These are phyloP conservation scores for Phodopus roborovskii DNA, from an alignment of 2,113 vertebrate species.

Conservation along the genomic window DNA sequence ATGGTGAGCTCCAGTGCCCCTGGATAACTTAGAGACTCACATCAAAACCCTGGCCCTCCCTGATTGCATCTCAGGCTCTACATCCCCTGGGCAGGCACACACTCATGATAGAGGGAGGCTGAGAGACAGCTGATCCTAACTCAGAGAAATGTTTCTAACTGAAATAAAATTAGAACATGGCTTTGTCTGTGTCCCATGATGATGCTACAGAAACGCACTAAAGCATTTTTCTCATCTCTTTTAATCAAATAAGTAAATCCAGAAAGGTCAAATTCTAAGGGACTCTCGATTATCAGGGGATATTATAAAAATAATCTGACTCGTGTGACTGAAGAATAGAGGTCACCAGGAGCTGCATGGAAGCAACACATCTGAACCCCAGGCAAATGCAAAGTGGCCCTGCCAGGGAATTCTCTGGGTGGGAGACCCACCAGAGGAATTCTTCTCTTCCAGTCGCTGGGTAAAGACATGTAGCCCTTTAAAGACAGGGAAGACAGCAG, in stretches of 20 bases:
- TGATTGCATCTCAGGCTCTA: neutral
- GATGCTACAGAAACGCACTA: slow-evolving; percentile 40
- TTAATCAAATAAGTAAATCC: slow-evolving; percentile 42
- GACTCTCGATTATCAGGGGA: neutral
- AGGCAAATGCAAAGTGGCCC: neutral
- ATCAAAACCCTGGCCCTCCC: neutral
- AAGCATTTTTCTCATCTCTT: slow-evolving; percentile 40
- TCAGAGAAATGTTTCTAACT: neutral
- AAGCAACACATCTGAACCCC: neutral
- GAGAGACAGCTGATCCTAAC: slow-evolving; percentile 20
- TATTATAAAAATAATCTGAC: neutral
- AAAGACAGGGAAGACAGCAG: slow-evolving; percentile 29
- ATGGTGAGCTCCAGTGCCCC: neutral
- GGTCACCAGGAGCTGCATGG: fast-evolving
- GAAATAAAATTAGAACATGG: slow-evolving; percentile 54
- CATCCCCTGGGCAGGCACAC: neutral
- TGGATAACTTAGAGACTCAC: neutral
- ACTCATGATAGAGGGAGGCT: slow-evolving; percentile 17
- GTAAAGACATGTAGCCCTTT: slow-evolving; percentile 8
- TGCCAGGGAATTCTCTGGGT: slow-evolving; percentile 48
- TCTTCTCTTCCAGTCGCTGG: slow-evolving; percentile 7
- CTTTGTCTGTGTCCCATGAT: slow-evolving; percentile 18
- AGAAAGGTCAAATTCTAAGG: slow-evolving; percentile 6
- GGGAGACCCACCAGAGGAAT: neutral
- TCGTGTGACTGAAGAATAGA: neutral